Percentiles rank a stretch among this genome's conserved stretches.
Conservation (phyloP, 2,113 vertebrate genomes). For the Bujurquina vittata region DNA sequence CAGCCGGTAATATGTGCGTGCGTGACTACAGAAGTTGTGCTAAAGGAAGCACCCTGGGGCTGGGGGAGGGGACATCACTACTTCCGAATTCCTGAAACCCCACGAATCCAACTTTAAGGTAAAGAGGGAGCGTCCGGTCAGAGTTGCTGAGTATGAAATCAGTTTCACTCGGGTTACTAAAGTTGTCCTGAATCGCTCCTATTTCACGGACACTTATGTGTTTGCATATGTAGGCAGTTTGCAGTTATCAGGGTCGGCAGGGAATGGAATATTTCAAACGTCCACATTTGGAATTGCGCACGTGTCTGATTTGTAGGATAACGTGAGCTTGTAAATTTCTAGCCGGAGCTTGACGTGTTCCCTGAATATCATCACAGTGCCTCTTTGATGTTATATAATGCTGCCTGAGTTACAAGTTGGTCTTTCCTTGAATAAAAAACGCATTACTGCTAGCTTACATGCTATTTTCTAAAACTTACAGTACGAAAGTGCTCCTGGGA, state of each 20-base stretch:
- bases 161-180: not conserved
- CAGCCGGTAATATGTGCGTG: not conserved
- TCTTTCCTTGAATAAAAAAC: not conserved
- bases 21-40: not conserved
- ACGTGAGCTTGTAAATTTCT: constrained; percentile 66
- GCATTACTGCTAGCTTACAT: not conserved
- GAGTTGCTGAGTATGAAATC: constrained; percentile 1
- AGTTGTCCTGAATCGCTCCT: not conserved
- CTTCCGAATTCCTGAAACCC: constrained; percentile 82
- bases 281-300: constrained; percentile 49
- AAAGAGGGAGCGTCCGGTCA: constrained; percentile 30
- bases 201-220: not conserved
- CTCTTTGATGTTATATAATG: constrained; percentile 5
- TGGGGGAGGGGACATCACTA: constrained; percentile 66
- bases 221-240: not conserved
- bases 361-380: not conserved
- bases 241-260: not conserved
- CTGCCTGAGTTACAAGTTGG: not conserved
- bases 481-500: constrained; percentile 4
- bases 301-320: constrained; percentile 70
- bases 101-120: constrained; percentile 63
- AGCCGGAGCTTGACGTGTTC: not conserved
- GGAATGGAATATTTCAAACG: constrained; percentile 2
- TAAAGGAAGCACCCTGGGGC: constrained; percentile 31
- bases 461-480: not conserved